Base-by-base conservation (phyloP, 1,140 invertebrate species). In the Drosophila hydei region DNA sequence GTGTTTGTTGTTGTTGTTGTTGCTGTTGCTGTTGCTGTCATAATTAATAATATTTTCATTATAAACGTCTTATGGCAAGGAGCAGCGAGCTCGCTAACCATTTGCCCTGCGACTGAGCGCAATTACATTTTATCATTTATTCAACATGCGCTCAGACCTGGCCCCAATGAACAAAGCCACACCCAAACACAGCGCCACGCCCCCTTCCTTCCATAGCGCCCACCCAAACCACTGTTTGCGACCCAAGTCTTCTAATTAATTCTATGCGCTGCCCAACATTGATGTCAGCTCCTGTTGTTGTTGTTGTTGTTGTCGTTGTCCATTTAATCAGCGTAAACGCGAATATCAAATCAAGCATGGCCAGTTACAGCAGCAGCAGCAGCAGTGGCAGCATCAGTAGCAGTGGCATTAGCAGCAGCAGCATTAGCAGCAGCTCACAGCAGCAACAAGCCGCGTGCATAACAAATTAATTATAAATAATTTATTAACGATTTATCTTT, bases 121-220 rank as follows among this genome's bases (percentile, higher is more conserved):
- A 88, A 88, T 88, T 88, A 88, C 72, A 88, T 88, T 89, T 88
- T 89, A 89, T 88, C 83, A 88, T 88, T 88, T 88, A 88, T 88
- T 88, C 83, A 88, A 67, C 84, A 88, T 76, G 79, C 80, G 79
- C 67, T 72, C 78, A 69, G 67, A 74, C 50, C 61, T 59, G 58
- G 23, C 60, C 56, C 56, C 36, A 12, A 0, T 40, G 72, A 50
- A 61, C 61, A 27, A 67, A 38, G 33, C 50, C 23, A 58, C 33
- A 43, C 45, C 27, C 45, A 50, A 40, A 5, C 9, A 8, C 36
- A n/a, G 12, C 36, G 6, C n/a, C 4, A 11, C 3, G n/a, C 36
- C 38, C n/a, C 4, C 12, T 4, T 11, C 1, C 11, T 40, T n/a
- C 38, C 38, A 14, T n/a, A 16, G n/a, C n/a, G 12, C 48, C 58